phyloP scores from a whole-genome alignment of 2,888 invertebrate genomes.

The Drosophila gaucha region DNA sequence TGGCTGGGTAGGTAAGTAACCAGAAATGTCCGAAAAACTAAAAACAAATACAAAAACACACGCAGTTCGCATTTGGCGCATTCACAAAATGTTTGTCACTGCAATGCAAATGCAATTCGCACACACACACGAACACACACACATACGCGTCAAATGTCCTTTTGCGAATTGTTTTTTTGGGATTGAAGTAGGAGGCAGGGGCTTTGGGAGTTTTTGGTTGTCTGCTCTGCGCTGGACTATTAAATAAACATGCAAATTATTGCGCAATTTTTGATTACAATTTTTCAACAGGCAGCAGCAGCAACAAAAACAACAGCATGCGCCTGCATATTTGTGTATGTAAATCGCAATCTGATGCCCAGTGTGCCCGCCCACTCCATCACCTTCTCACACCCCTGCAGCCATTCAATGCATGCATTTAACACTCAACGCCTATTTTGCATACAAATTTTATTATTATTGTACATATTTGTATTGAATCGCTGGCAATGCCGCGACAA shows the following conservation, averaged over 20 bases:
- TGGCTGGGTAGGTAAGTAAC: conserved; percentile 39
- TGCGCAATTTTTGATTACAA: conserved; percentile 81
- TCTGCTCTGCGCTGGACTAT: conserved; percentile 54
- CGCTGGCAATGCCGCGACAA: conserved; percentile 55
- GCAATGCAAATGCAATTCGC: conserved; percentile 53
- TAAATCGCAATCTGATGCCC: conserved; percentile 50
- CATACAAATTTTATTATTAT: conserved; percentile 81
- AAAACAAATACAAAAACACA: conserved; percentile 58
- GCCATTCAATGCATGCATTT: conserved; percentile 69
- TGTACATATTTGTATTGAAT: conserved; percentile 73
- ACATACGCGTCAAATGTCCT: conserved; percentile 32
- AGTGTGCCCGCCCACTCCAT: not conserved
- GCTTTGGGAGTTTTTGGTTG: conserved; percentile 10
- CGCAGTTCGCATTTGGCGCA: conserved; percentile 61
- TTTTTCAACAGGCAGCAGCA: conserved; percentile 63
- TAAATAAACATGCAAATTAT: conserved; percentile 81
- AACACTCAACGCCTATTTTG: conserved; percentile 80
- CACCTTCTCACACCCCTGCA: conserved; percentile 5
- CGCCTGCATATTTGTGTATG: conserved; percentile 68
- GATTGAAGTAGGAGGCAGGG: not conserved
- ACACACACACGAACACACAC: conserved; percentile 15
- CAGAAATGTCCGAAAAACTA: conserved; percentile 47
- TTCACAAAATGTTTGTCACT: conserved; percentile 73
- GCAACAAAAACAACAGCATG: conserved; percentile 10
- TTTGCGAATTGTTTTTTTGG: conserved; percentile 46